phyloP scores from a whole-genome alignment of 2,797 vertebrate species.

The Poeciliopsis gracilis region DNA sequence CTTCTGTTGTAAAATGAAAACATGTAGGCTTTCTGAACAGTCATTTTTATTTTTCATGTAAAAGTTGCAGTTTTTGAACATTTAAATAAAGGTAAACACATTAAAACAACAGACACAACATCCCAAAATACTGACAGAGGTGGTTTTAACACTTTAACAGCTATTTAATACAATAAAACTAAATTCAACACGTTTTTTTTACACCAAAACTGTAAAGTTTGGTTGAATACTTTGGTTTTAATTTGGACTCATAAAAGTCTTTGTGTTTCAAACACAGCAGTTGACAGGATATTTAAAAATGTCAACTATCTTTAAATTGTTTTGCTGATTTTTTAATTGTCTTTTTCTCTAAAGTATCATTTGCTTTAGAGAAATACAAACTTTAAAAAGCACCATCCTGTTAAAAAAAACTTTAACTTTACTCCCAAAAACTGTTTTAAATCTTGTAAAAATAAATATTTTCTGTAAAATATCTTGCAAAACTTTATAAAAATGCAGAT shows the following conservation, averaged over 20 bases:
- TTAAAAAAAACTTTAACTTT: not conserved
- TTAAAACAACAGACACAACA: constrained; percentile 16
- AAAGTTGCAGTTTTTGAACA: constrained; percentile 8
- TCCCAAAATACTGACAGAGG: constrained; percentile 38
- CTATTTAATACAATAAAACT: not conserved
- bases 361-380: not conserved
- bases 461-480: not conserved
- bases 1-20: not conserved
- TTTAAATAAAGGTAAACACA: not conserved
- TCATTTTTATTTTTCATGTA: constrained; percentile 8
- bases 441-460: not conserved
- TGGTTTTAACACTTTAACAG: constrained; percentile 19
- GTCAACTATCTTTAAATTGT: not conserved
- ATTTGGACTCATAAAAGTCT: not conserved
- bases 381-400: not conserved
- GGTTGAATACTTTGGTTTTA: not conserved
- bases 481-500: not conserved
- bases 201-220: not conserved
- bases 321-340: not conserved
- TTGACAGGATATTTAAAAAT: not conserved
- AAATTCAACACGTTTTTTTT: not conserved
- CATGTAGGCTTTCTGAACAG: not conserved
- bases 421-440: not conserved
- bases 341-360: not conserved
- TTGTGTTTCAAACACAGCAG: not conserved